Percentiles rank a stretch among this genome's conserved stretches.
phyloP scores from a whole-genome alignment of 2,113 vertebrate species.

The Otus sunia region DNA sequence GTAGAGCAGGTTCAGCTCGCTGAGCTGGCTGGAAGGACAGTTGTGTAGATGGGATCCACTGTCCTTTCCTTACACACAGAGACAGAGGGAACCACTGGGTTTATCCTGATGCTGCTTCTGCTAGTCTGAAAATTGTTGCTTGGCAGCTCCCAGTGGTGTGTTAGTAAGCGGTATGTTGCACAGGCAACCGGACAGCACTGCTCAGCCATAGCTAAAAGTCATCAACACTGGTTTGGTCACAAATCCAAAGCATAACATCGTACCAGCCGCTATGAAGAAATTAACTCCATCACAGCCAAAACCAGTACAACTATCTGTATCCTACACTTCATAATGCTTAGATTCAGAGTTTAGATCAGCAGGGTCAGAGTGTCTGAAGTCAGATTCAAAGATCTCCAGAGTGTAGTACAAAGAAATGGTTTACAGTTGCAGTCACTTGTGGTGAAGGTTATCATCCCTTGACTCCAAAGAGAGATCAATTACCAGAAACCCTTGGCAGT shows the following conservation, averaged over 20 bases:
- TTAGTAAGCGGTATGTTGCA: background rate
- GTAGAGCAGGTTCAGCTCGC: background rate
- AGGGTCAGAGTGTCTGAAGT: background rate
- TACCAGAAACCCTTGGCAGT: background rate
- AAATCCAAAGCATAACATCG: background rate
- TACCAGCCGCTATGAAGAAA: background rate
- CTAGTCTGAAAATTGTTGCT: background rate
- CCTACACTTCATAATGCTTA: background rate
- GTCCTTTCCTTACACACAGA: background rate
- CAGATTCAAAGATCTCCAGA: background rate
- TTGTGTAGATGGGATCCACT: background rate
- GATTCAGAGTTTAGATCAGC: background rate
- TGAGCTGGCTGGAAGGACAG: background rate
- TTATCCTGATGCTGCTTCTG: background rate
- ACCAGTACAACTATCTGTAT: background rate
- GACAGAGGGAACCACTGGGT: background rate
- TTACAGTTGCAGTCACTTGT: background rate
- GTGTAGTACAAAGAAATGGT: background rate
- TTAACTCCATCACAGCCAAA: background rate
- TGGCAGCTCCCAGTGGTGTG: background rate
- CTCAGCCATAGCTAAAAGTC: background rate
- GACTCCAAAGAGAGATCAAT: background rate
- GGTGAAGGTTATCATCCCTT: background rate
- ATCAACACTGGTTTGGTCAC: background rate
- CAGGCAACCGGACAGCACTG: background rate